A percentile compares a stretch with the other conserved stretches of the same genome.
Conservation (phyloP, 2,113 vertebrate genomes). For the Tenebrosternarchus preto region DNA sequence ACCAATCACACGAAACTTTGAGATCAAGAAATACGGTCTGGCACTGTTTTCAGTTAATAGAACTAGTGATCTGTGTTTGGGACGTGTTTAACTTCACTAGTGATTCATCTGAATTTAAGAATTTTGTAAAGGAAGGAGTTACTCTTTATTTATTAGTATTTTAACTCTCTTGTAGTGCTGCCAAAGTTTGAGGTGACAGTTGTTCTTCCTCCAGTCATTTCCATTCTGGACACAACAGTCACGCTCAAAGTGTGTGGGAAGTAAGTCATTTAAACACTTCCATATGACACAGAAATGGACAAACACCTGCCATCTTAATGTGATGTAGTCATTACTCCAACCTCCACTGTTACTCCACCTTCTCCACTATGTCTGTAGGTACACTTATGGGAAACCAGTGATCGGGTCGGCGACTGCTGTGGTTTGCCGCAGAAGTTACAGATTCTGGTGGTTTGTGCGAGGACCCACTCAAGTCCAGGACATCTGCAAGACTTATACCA, state of each 20-base stretch:
- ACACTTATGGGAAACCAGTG: constrained; percentile 77
- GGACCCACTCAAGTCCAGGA: rapidly evolving
- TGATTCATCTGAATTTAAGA: neutral
- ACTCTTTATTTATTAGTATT: too few relatives aligned
- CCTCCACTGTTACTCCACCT: neutral
- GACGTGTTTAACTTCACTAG: too few relatives aligned
- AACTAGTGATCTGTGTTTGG: neutral
- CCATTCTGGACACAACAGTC: constrained; percentile 62
- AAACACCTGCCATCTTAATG: neutral
- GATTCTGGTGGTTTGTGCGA: constrained; percentile 17
- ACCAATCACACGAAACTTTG: constrained; percentile 59
- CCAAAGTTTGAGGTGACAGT: constrained; percentile 75
- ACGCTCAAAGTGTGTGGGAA: constrained; percentile 68
- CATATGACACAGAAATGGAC: neutral
- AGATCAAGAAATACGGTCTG: constrained; percentile 74
- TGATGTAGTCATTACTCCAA: neutral
- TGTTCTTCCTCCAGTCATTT: constrained; percentile 64
- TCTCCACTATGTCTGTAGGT: constrained; percentile 58
- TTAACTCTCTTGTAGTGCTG: constrained; percentile 63
- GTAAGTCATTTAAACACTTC: constrained; percentile 50
- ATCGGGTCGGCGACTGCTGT: constrained; percentile 58
- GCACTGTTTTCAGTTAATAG: too few relatives aligned
- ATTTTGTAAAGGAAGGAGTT: neutral
- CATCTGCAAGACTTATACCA: constrained; percentile 58
- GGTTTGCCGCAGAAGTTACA: constrained; percentile 51